Evolutionary conservation across 2,888 invertebrate species (phyloP).

Genomic region (Ennomos fuscantarius): DNA sequence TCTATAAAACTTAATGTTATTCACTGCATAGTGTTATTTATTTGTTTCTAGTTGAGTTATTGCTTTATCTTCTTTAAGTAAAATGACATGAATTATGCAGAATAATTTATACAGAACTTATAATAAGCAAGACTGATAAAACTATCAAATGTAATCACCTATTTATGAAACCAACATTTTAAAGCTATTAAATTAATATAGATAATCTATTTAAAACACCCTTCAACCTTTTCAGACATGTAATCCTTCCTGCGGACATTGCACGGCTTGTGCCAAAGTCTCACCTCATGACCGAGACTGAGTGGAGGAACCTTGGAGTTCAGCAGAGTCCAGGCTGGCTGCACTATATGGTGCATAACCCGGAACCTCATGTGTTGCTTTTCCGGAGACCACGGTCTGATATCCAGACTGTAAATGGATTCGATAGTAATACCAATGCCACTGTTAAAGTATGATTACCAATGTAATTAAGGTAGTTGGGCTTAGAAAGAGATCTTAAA

Average conservation of each 20-base stretch:
- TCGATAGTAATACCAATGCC: conserved; percentile 62
- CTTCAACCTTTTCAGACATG: conserved; percentile 88
- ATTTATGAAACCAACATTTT: too few species aligned
- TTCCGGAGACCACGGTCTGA: conserved; percentile 87
- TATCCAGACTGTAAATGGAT: conserved; percentile 59
- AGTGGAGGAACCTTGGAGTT: conserved; percentile 97
- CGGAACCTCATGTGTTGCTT: conserved; percentile 95
- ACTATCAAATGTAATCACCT: too few species aligned
- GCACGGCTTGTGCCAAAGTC: conserved; percentile 94
- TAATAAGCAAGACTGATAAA: too few species aligned
- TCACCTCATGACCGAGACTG: conserved; percentile 96
- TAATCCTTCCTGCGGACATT: conserved; percentile 94
- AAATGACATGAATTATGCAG: too few species aligned
- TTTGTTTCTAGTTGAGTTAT: background rate
- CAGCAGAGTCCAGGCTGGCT: conserved; percentile 95
- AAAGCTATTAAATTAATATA: background rate
- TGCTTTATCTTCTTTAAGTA: too few species aligned
- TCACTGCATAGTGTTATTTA: too few species aligned
- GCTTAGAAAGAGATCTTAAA: conserved; percentile 3
- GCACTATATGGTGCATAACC: conserved; percentile 96
- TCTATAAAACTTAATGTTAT: too few species aligned
- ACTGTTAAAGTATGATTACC: conserved; percentile 63
- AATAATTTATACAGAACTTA: too few species aligned
- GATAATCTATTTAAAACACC: background rate
- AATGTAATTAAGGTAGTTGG: background rate